Conservation (phyloP, 2,888 invertebrate genomes). For the Serripes groenlandicus region DNA sequence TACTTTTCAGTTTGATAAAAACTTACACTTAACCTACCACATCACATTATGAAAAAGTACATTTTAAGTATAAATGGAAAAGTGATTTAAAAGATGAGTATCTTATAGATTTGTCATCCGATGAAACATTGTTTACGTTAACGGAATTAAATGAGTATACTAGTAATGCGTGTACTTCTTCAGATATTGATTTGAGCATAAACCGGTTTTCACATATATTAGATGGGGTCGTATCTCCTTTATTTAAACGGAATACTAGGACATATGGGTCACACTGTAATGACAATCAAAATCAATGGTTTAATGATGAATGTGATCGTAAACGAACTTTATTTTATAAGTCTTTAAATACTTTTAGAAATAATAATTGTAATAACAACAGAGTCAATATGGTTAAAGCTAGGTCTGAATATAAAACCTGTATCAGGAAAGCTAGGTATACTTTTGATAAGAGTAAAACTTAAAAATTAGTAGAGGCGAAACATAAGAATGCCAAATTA, state of each 20-base stretch:
- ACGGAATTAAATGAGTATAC: neutral
- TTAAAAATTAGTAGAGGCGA: too few species aligned
- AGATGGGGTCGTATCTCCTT: neutral
- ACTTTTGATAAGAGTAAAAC: too few species aligned
- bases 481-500: too few species aligned
- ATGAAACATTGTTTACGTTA: neutral
- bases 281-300: neutral
- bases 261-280: neutral
- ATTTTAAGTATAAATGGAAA: neutral
- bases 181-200: too few species aligned
- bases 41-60: neutral
- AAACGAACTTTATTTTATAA: neutral
- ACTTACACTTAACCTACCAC: neutral
- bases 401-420: slow-evolving; percentile 7
- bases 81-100: neutral
- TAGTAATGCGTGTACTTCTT: neutral
- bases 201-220: neutral
- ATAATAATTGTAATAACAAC: neutral
- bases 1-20: neutral
- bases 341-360: neutral
- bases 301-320: neutral
- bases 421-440: neutral
- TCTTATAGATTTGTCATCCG: neutral
- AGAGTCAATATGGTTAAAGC: neutral
- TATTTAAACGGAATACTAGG: neutral